These are phyloP conservation scores for Pogoniulus pusillus DNA, from an alignment of 2,797 vertebrate species.

Conservation along the genomic window DNA sequence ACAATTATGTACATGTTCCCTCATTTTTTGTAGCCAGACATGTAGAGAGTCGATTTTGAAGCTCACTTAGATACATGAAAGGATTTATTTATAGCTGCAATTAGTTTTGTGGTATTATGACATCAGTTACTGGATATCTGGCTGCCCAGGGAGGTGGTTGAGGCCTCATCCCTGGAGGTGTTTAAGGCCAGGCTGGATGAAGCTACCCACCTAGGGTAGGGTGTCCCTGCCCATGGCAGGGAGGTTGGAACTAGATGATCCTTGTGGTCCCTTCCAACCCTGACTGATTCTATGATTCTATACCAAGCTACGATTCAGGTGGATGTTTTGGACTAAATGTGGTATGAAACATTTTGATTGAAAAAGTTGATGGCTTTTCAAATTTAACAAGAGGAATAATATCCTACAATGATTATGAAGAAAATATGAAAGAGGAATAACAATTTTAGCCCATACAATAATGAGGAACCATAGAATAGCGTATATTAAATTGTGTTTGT, in stretches of 20 bases:
- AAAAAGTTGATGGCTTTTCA: not conserved
- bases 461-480: conserved; percentile 34
- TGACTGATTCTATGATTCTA: too few species aligned
- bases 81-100: not conserved
- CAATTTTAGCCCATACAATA: not conserved
- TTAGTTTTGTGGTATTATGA: not conserved
- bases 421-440: not conserved
- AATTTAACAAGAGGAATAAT: not conserved
- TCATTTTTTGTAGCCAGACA: not conserved
- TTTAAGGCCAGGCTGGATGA: too few species aligned
- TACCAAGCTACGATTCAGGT: not conserved
- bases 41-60: not conserved
- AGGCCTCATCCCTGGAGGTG: too few species aligned
- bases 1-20: not conserved
- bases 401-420: not conserved
- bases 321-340: not conserved
- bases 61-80: not conserved
- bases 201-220: too few species aligned
- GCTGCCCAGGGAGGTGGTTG: too few species aligned
- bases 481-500: conserved; percentile 54
- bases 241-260: too few species aligned
- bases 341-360: not conserved
- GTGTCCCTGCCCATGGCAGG: too few species aligned
- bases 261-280: too few species aligned
- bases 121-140: not conserved